phyloP scores from a whole-genome alignment of 2,113 vertebrate species.

The Greenwoodochromis staneri region DNA sequence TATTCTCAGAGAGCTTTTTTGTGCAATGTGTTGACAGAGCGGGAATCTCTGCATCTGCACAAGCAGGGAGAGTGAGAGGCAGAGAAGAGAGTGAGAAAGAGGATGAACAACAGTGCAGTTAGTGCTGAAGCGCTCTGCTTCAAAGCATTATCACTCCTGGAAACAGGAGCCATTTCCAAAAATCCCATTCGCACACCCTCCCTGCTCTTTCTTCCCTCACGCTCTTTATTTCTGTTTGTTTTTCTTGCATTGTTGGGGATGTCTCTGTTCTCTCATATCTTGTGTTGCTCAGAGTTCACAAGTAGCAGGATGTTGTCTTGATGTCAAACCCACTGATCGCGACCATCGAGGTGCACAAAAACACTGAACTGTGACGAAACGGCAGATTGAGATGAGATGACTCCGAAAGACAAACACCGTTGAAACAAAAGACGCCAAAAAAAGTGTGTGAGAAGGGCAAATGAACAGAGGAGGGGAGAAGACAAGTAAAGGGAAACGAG shows the following conservation, averaged over 20 bases:
- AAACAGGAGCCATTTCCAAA: slow-evolving; percentile 64
- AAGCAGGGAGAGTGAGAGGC: slow-evolving; percentile 12
- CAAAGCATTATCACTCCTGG: slow-evolving; percentile 57
- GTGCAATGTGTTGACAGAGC: slow-evolving; percentile 45
- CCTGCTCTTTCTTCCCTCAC: background rate
- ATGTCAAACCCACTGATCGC: background rate
- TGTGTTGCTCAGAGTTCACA: slow-evolving; percentile 30
- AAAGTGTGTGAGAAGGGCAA: background rate
- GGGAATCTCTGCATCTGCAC: slow-evolving; percentile 40
- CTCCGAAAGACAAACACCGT: background rate
- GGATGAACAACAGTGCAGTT: slow-evolving; percentile 46
- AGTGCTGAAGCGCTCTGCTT: slow-evolving; percentile 49
- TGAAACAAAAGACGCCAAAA: background rate
- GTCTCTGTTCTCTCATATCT: background rate
- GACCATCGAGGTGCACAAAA: background rate
- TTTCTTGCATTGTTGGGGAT: background rate
- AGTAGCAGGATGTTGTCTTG: background rate
- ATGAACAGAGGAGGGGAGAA: background rate
- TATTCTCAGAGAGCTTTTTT: slow-evolving; percentile 56
- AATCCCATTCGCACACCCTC: slow-evolving; percentile 36
- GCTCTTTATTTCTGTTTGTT: background rate
- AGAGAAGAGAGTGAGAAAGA: slow-evolving; percentile 1
- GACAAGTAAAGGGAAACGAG: slow-evolving; percentile 4
- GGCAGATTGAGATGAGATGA: background rate
- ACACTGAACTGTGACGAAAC: background rate